Evolutionary conservation across 30 jellyfish, hydroid and myxozoan species (phyloP), one percentile per base, ranked within the genome.

Genomic region (Chrysaora quinquecirrha): DNA sequence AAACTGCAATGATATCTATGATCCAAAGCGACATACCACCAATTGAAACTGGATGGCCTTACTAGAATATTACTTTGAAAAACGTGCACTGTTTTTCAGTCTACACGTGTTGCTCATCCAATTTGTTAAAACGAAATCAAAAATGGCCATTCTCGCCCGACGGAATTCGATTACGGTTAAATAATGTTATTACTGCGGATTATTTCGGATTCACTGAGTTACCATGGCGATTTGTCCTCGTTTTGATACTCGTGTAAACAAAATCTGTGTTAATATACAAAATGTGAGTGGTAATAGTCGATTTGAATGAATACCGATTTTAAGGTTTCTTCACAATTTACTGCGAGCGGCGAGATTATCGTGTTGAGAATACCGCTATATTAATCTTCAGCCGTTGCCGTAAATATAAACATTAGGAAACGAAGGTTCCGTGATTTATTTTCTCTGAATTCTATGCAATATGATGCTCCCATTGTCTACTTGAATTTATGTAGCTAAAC

Each of bases 171-270:
- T 65, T 65, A 65, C 52, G 77, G 54, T 22, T 34, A 20, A n/a
- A 12, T 65, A 65, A 65, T 65, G 52, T 65, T 65, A 65, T 65
- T 65, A 65, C 77, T 24, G 25, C 16, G 77, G 77, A 65, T 65
- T 65, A 65, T 27, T 65, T 0, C 22, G 77, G 21, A 65, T 27
- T 27, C 77, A 29, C 9, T 21, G 29, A 9, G 77, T 65, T 65
- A n/a, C 77, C 54, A 0, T 20, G 77, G 54, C 77, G 24, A 65
- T 54, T 1, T 24, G 25, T 38, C 54, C 54, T 38, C 14, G 54
- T 14, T 14, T 38, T 38, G 11, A 38, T 14, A 14, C 54, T 38
- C 54, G 54, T 38, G 14, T 38, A 38, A 38, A 38, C 54, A 38
- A 38, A 14, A 3, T 14, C 54, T 38, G 54, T 14, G 54, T 38